Conservation (phyloP, 2,888 invertebrate species). For the Oscheius myriophilus region DNA sequence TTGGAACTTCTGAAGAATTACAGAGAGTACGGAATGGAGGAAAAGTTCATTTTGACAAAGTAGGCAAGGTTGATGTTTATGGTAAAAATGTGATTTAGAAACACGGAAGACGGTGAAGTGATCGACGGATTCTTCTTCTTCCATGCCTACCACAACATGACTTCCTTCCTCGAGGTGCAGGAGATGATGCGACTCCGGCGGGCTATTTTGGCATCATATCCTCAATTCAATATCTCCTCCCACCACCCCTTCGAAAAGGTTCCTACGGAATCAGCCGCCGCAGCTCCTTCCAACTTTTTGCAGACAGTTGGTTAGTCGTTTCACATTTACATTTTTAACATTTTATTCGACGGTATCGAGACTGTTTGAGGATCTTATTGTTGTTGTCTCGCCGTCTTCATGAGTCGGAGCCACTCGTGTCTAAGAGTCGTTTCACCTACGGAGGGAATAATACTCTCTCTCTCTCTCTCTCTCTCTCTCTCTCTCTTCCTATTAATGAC, state of each 20-base stretch:
- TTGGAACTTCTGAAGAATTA: constrained; percentile 61
- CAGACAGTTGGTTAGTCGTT: constrained; percentile 57
- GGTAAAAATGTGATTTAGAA: not conserved
- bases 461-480: too few species aligned
- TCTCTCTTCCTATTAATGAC: too few species aligned
- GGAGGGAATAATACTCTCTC: too few species aligned
- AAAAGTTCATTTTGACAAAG: constrained; percentile 50
- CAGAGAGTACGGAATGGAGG: constrained; percentile 52
- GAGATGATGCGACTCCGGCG: constrained; percentile 52
- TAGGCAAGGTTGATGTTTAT: constrained; percentile 11
- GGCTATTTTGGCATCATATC: constrained; percentile 52
- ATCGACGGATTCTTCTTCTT: constrained; percentile 66
- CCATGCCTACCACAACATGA: constrained; percentile 65
- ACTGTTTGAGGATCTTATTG: too few species aligned
- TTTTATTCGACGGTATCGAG: too few species aligned
- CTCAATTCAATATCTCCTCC: constrained; percentile 58
- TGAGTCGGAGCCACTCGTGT: too few species aligned
- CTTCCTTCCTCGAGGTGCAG: constrained; percentile 64
- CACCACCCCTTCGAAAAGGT: constrained; percentile 69
- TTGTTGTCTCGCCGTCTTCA: too few species aligned
- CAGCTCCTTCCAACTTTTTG: constrained; percentile 65
- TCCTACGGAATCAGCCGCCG: constrained; percentile 64
- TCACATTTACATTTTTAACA: not conserved
- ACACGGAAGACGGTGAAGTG: constrained; percentile 16
- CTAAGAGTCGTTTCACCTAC: too few species aligned